phyloP scores from a whole-genome alignment of 2,113 vertebrate species.

The Tapirus terrestris region DNA sequence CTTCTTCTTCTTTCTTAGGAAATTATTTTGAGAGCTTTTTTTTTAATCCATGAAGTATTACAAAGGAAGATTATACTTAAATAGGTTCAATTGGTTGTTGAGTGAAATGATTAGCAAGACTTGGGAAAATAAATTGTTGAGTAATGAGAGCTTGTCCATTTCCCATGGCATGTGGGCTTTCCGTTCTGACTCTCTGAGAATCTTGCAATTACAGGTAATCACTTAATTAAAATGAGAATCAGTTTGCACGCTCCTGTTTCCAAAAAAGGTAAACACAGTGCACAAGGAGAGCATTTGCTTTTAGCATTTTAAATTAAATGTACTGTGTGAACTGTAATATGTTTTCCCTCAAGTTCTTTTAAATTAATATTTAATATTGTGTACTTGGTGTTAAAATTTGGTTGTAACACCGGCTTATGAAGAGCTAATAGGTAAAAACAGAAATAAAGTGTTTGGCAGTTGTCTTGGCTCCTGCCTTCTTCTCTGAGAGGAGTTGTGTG shows the following conservation, averaged over 20 bases:
- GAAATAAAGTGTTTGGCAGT: background rate
- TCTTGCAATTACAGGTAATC: slow-evolving; percentile 12
- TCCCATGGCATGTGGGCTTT: background rate
- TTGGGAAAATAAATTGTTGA: slow-evolving; percentile 46
- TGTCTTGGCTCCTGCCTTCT: background rate
- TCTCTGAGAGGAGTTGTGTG: background rate
- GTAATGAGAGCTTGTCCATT: slow-evolving; percentile 40
- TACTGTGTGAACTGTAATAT: slow-evolving; percentile 46
- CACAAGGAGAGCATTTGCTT: slow-evolving; percentile 53
- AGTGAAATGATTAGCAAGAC: slow-evolving; percentile 62
- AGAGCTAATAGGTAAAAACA: slow-evolving; percentile 59
- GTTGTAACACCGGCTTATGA: slow-evolving; percentile 44
- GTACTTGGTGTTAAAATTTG: slow-evolving; percentile 19
- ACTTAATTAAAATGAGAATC: slow-evolving; percentile 62
- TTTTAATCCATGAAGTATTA: background rate
- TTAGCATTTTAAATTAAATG: slow-evolving; percentile 74
- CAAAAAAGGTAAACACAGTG: slow-evolving; percentile 23
- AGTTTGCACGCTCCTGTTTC: background rate
- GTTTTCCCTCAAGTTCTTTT: slow-evolving; percentile 70
- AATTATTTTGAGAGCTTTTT: slow-evolving; percentile 38
- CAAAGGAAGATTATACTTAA: slow-evolving; percentile 6
- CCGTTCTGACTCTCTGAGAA: slow-evolving; percentile 21
- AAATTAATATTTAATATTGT: slow-evolving; percentile 75
- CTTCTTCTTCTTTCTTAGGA: background rate
- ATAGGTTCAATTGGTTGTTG: slow-evolving; percentile 30